These are phyloP conservation scores for Chaetorhynchus papuensis DNA, from an alignment of 2,113 vertebrate genomes.

Conservation along the genomic window DNA sequence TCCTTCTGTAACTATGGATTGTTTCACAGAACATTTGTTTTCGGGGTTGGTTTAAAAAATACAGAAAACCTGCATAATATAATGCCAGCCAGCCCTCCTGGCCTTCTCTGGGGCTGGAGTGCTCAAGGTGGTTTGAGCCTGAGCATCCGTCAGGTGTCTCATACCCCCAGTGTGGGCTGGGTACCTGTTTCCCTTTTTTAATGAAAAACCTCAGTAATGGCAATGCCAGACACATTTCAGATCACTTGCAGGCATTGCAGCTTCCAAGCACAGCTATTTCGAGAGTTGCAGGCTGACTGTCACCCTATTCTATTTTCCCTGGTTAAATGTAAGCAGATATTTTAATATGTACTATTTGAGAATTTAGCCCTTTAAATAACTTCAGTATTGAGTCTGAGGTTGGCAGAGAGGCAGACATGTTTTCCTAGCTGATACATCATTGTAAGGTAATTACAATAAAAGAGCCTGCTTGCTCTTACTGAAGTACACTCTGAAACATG, in stretches of 20 bases:
- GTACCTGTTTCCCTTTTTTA: not conserved
- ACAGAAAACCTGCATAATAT: accelerated
- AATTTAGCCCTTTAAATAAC: not conserved
- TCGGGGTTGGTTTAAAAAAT: not conserved
- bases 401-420: not conserved
- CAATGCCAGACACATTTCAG: not conserved
- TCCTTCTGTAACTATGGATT: not conserved
- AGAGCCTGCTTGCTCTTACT: not conserved
- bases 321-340: not conserved
- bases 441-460: not conserved
- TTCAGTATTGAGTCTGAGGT: not conserved
- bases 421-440: not conserved
- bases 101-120: not conserved
- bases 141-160: not conserved
- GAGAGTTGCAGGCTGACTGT: not conserved
- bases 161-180: not conserved
- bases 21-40: not conserved
- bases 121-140: not conserved
- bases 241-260: not conserved
- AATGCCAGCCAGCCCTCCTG: not conserved
- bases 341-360: not conserved
- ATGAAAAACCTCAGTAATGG: not conserved
- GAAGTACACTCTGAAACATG: not conserved
- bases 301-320: not conserved
- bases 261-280: not conserved